Base-by-base conservation (phyloP, 2,797 vertebrate genomes). In the Scolopax rusticola region DNA sequence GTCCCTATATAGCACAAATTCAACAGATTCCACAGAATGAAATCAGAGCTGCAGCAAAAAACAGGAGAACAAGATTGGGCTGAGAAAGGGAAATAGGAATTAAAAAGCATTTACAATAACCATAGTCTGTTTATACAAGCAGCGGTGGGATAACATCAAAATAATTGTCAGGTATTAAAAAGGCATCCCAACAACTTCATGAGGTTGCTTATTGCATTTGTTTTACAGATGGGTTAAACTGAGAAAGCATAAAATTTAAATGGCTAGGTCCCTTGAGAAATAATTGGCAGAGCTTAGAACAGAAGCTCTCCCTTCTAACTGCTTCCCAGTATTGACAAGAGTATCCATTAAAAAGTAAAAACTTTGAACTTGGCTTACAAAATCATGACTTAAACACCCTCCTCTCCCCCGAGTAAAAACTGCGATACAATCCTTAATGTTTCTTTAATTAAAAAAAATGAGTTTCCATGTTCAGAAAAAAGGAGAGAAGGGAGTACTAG, bases 241-340 rank as follows among this genome's bases (percentile, higher is more conserved):
- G 69, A 88, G 80, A 88, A 91, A 89, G 80, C 73, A 73, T 59
- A 80, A 94, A 84, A 91, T 93, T 88, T 86, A 86, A 86, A 90
- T 81, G 61, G 20, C 38, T 65, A 63, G 30, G 30, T 65, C 88
- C 77, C 74, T 59, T 69, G 76, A 88, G 28, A 77, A 93, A 47
- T 69, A 50, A 79, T n/a, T 91, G 65, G 17, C 84, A 94, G 61
- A 83, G 48, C 68, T 89, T 57, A 92, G 69, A 87, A 87, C 38
- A 85, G 78, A 85, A 92, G 81, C 47, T 94, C 6, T 88, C 40
- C 64, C 30, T 30, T 45, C 14, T 25, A 75, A 73, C 59, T 50
- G 43, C 48, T 93, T 90, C 71, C 40, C 47, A 48, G 24, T 82
- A 79, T 73, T 91, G 56, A 87, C 48, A 74, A 65, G 14, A 71